Evolutionary conservation across 1,140 invertebrate genomes (phyloP).

Genomic region (Olivierus martensii): DNA sequence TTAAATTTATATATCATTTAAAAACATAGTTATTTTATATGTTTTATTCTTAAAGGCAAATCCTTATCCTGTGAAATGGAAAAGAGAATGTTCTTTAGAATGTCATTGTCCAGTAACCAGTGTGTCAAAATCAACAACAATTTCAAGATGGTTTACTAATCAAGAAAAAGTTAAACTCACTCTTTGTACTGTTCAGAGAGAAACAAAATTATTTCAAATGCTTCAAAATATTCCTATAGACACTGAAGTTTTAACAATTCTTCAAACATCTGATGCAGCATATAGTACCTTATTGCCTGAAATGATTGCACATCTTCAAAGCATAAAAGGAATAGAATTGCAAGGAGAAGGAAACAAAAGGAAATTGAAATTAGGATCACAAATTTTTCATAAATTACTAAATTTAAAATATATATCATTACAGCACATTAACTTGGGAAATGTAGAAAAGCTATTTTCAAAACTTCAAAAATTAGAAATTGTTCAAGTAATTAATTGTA

Average conservation of each 20-base stretch:
- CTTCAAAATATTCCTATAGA: constrained; percentile 1
- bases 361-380: constrained; percentile 3
- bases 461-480: constrained; percentile 9
- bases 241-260: constrained; percentile 5
- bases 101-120: constrained; percentile 5
- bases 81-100: constrained; percentile 1
- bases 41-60: too few species aligned
- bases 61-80: not conserved
- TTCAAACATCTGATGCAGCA: constrained; percentile 3
- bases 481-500: constrained; percentile 29
- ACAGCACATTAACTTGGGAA: constrained; percentile 5
- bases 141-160: constrained; percentile 7
- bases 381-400: constrained; percentile 2
- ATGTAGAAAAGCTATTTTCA: constrained; percentile 8
- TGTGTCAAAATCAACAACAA: not conserved
- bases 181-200: constrained; percentile 6
- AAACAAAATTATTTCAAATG: constrained; percentile 3
- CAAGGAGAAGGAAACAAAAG: constrained; percentile 5
- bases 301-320: not conserved
- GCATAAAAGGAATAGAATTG: constrained; percentile 7
- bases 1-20: too few species aligned
- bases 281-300: not conserved
- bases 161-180: constrained; percentile 2
- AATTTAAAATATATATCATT: constrained; percentile 9
- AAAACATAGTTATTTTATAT: too few species aligned